phyloP scores from a whole-genome alignment of 2,888 invertebrate genomes.

The Microctonus aethiopoides region DNA sequence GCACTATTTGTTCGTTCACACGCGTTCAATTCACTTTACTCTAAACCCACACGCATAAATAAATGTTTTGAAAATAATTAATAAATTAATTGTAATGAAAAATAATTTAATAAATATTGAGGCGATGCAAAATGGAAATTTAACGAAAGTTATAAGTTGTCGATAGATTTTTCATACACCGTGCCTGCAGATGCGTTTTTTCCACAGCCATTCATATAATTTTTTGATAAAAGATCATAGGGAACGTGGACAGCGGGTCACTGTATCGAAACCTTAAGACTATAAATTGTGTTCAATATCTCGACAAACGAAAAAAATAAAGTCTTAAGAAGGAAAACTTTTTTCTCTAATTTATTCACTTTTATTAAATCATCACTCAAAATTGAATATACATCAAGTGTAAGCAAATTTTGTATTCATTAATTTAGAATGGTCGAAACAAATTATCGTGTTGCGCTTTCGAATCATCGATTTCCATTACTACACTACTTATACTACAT shows the following conservation, averaged over 20 bases:
- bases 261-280: not conserved
- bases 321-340: not conserved
- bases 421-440: too few species aligned
- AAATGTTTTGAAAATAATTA: not conserved
- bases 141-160: not conserved
- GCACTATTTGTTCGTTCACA: not conserved
- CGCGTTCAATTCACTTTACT: not conserved
- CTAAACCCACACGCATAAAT: not conserved
- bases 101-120: not conserved
- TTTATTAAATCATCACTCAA: too few species aligned
- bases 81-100: not conserved
- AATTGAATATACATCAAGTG: too few species aligned
- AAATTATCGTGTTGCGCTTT: too few species aligned
- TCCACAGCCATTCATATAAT: not conserved
- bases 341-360: too few species aligned
- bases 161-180: not conserved
- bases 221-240: not conserved
- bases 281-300: not conserved
- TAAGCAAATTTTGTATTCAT: too few species aligned
- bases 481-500: too few species aligned
- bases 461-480: too few species aligned
- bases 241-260: constrained; percentile 43
- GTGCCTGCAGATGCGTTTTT: not conserved
- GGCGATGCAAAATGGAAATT: not conserved
- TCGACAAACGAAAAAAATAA: not conserved